Base-by-base conservation (phyloP, 2,113 vertebrate genomes). In the Notarius quadriscutis region DNA sequence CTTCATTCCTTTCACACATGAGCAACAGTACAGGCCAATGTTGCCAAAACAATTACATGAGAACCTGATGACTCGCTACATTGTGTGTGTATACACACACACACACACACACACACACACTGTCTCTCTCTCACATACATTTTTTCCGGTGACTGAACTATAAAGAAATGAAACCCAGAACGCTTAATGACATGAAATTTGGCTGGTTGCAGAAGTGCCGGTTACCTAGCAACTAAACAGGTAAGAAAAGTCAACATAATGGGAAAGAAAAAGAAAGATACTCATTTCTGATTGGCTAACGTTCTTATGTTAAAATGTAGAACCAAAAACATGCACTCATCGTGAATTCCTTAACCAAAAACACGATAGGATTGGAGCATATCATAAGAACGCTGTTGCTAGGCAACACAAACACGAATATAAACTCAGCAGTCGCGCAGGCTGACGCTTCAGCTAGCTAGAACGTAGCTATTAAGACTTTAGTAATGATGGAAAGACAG, bases 211-310 rank as follows among this genome's bases (percentile, higher is more conserved):
- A 92, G 86, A 91, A 80, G 25, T 87, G 34, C 71, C 81, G n/a
- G 80, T 93, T 90, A 89, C 89, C 89, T 90, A 91, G 92, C 88
- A 93, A 93, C 85, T 34, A 60, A 75, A 71, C 83, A 91, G 87
- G 90, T 91, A 88, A 65, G 57, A 34, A 1, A 75, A 41, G 34
- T 57, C 69, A 86, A 67, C 30, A 60, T 41, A 41, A 41, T 41
- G 41, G 41, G 41, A 41, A 72, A 91, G 88, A 88, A 81, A 89
- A 89, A 89, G 58, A 81, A 17, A 72, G 20, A 74, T 41, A 6
- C 15, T 34, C 5, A 67, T 27, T 71, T 34, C 72, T 50, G 72
- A 75, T 12, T 75, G 72, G 72, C 9, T 74, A 74, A 7, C 1
- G 34, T 74, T 9, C 17, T 41, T 41, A 20, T 9, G 20, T 25